Base-by-base conservation (phyloP, 1,140 invertebrate genomes). In the Zaprionus davidi region DNA sequence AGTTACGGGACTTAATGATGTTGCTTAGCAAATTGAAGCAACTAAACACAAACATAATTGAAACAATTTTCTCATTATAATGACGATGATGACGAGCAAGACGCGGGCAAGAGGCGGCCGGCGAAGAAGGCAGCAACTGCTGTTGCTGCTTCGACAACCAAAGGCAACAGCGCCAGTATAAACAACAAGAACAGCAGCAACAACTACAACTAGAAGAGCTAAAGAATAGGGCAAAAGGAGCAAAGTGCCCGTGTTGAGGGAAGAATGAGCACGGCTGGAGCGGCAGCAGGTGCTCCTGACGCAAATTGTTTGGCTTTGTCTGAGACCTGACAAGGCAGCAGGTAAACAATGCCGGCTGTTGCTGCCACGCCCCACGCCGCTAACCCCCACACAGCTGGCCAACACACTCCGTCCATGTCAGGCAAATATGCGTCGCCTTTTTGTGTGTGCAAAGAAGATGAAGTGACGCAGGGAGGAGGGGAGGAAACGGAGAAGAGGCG, bases 51-150 rank as follows among this genome's bases (percentile, higher is more conserved):
- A 90, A 90, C 85, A 90, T 90, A 90, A 90, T 90, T 90, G 85
- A 90, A 90, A 90, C 85, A 90, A 90, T 90, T 90, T 90, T 90
- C 85, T 90, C 85, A 90, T 90, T 90, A 90, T 82, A 90, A 90
- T 83, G 80, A 82, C 78, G 82, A 76, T 59, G 72, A 78, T 60
- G 70, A 77, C 26, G 67, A 71, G 15, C 70, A 71, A 22, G 56
- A 57, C 56, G 62, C 65, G 28, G 28, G 44, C 7, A 26, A 13
- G 22, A 20, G 71, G 59, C 41, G 62, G 73, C 53, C 41, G 62
- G 73, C 53, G 71, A 58, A 60, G 49, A 71, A 60, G 59, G 66
- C 60, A 51, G 60, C 28, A 24, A 26, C 26, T 26, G 51, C 53
- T 55, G 53, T 22, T 55, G 51, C 51, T 51, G n/a, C 53, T 56